phyloP scores from a whole-genome alignment of 2,113 vertebrate genomes.

The Leuciscus idus region DNA sequence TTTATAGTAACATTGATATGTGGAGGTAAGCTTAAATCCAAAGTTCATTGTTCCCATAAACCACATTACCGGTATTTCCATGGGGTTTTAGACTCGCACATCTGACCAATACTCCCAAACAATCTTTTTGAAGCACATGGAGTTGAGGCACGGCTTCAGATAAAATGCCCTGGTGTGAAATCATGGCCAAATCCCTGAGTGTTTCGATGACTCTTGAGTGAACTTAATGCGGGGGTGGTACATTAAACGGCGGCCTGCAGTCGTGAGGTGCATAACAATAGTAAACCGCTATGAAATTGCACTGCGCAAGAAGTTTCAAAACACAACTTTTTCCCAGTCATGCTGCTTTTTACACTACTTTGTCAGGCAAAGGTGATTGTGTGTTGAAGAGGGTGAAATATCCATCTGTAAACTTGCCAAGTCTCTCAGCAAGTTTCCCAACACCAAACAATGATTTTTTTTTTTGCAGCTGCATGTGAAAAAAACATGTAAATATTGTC shows the following conservation, averaged over 20 bases:
- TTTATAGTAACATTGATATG: background rate
- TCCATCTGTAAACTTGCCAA: background rate
- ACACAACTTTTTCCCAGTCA: background rate
- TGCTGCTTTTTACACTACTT: conserved; percentile 37
- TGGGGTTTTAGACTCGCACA: background rate
- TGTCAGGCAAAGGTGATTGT: conserved; percentile 4
- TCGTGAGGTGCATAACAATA: background rate
- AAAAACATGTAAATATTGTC: conserved; percentile 77
- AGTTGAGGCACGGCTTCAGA: background rate
- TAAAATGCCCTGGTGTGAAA: background rate
- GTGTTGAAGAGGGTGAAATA: background rate
- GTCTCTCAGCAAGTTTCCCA: background rate
- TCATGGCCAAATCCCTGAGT: background rate
- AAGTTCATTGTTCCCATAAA: background rate
- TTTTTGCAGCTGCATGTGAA: conserved; percentile 78
- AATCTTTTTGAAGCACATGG: background rate
- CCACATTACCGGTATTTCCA: background rate
- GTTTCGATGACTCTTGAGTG: background rate
- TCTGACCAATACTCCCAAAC: background rate
- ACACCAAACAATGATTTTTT: conserved; percentile 63
- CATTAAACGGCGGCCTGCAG: background rate
- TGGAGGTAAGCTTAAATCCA: conserved; percentile 1
- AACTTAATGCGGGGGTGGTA: background rate
- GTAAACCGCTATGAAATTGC: background rate
- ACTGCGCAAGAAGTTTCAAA: background rate